Percentiles rank a stretch among this genome's conserved stretches.
Evolutionary conservation across 2,113 vertebrate species (phyloP).

Genomic region (Emydura subglobosa): DNA sequence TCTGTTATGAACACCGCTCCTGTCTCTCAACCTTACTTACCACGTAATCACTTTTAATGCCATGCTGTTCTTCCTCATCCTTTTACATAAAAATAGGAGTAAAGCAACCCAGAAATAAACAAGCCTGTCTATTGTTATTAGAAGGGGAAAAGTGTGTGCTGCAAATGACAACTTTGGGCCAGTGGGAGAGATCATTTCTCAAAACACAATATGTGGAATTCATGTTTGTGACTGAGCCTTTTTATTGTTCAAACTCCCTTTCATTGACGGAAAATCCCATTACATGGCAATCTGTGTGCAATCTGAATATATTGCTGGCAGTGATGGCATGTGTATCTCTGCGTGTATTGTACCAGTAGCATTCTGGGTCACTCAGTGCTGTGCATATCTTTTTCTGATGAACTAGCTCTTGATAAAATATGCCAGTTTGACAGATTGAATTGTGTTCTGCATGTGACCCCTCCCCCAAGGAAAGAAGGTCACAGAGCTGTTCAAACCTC

Average conservation of each 20-base stretch:
- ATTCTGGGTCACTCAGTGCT: slow-evolving; percentile 21
- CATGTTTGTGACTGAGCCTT: neutral
- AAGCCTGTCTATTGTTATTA: neutral
- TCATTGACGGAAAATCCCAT: slow-evolving; percentile 33
- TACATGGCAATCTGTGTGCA: slow-evolving; percentile 34
- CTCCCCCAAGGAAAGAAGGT: slow-evolving; percentile 41
- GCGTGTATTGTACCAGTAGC: neutral
- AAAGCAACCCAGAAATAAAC: slow-evolving; percentile 28
- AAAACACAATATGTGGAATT: slow-evolving; percentile 41
- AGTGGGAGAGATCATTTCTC: slow-evolving; percentile 41
- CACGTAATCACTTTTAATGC: neutral
- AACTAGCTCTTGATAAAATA: slow-evolving; percentile 33
- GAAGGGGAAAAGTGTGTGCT: neutral
- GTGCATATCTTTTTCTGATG: neutral
- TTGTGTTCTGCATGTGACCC: slow-evolving; percentile 56
- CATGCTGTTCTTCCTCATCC: neutral
- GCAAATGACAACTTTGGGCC: slow-evolving; percentile 40
- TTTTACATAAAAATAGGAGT: neutral
- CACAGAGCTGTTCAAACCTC: neutral
- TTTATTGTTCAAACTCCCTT: slow-evolving; percentile 39
- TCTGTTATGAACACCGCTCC: neutral
- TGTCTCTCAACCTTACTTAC: slow-evolving; percentile 2
- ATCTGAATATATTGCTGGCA: neutral
- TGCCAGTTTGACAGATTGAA: slow-evolving; percentile 51
- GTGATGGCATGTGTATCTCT: neutral